Evolutionary conservation across 2,113 vertebrate genomes (phyloP), one percentile per base, ranked within the genome.

Genomic region (Nibea albiflora): DNA sequence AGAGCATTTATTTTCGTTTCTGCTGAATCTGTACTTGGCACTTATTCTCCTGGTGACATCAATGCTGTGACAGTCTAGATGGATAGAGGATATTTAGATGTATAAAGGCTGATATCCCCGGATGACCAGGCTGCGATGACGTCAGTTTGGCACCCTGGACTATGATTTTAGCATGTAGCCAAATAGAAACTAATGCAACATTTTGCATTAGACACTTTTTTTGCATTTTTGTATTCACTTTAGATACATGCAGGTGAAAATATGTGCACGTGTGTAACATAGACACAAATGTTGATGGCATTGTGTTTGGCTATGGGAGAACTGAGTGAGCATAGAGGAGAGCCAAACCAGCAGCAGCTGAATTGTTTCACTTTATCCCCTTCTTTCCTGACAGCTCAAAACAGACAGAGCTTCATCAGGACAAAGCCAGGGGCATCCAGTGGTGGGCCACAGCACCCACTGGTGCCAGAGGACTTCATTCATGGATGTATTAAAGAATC

Each of bases 341-440:
- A 81, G 56, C 58, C 60, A 72, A 72, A 81, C 68, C 77, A 87
- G 87, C 80, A 73, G 74, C 12, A 54, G 56, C 44, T 54, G 81
- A 57, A 91, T 92, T 90, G 89, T 92, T 87, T 74, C 44, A 81
- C 86, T 89, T 91, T 81, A 93, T 91, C 92, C 90, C 81, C 75
- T 20, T 35, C 77, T 76, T 73, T 91, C 72, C 83, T 88, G 89
- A 87, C 89, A 87, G 78, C 79, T 92, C 88, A 92, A 84, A 91
- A 87, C 85, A 78, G 83, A 80, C 19, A 66, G 39, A 53, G 57
- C 14, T 77, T 64, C 76, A 68, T 44, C 4, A 70, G 83, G 63
- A 89, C 87, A 88, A 86, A 82, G 82, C 73, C 58, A 26, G 22
- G 39, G 70, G 71, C 81, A 68, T 50, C 64, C 49, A 65, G 66